phyloP scores from a whole-genome alignment of 2,888 invertebrate species.

The Nemotelus pantherinus region DNA sequence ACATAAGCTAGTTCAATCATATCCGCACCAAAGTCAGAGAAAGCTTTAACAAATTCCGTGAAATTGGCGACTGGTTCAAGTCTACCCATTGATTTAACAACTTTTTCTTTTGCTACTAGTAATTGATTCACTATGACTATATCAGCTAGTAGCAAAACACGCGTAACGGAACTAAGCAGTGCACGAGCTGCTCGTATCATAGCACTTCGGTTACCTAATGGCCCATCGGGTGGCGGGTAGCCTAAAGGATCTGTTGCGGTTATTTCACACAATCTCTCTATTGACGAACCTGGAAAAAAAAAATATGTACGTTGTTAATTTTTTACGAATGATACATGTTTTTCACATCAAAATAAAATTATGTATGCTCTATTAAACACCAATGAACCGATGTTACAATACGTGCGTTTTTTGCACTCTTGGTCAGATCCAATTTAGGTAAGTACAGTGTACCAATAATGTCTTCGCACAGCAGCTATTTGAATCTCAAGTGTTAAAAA shows the following conservation, averaged over 20 bases:
- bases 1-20: slow-evolving; percentile 98
- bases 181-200: slow-evolving; percentile 93
- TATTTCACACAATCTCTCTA: slow-evolving; percentile 89
- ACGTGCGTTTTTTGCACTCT: too few species aligned
- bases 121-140: slow-evolving; percentile 97
- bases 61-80: slow-evolving; percentile 90
- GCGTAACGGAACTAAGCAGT: slow-evolving; percentile 92
- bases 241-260: slow-evolving; percentile 69
- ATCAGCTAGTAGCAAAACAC: slow-evolving; percentile 95
- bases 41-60: slow-evolving; percentile 98
- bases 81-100: slow-evolving; percentile 83
- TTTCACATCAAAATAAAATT: too few species aligned
- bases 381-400: too few species aligned
- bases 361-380: too few species aligned
- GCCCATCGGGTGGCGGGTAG: slow-evolving; percentile 69
- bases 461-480: too few species aligned
- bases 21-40: slow-evolving; percentile 97
- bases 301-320: not conserved
- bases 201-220: slow-evolving; percentile 74
- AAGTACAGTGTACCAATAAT: too few species aligned
- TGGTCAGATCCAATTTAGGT: too few species aligned
- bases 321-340: too few species aligned
- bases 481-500: too few species aligned
- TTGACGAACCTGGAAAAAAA: slow-evolving; percentile 82
- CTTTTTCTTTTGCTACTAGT: slow-evolving; percentile 94